phyloP scores from a whole-genome alignment of 2,113 vertebrate genomes.

The Crypturellus undulatus region DNA sequence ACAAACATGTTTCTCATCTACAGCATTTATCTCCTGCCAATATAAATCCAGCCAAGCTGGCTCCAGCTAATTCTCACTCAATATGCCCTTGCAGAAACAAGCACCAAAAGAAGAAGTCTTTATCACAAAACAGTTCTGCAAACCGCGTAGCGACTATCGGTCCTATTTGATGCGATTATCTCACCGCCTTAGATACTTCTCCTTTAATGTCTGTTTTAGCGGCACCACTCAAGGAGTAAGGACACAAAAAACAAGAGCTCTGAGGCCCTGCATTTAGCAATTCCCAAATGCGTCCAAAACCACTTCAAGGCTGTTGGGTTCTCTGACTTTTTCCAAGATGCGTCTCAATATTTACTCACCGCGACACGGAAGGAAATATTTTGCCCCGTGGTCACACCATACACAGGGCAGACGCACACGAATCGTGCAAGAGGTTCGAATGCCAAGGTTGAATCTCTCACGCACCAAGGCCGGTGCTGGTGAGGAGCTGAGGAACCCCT shows the following conservation, averaged over 20 bases:
- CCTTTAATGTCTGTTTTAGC: neutral
- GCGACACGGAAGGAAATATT: neutral
- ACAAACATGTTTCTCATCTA: slow-evolving; percentile 44
- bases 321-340: neutral
- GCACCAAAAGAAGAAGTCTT: slow-evolving; percentile 29
- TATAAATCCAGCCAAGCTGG: slow-evolving; percentile 59
- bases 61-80: slow-evolving; percentile 62
- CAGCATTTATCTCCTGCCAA: slow-evolving; percentile 45
- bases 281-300: neutral
- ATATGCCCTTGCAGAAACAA: slow-evolving; percentile 53
- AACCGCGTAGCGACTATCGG: neutral
- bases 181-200: neutral
- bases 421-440: neutral
- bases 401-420: accelerated
- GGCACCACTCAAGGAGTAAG: neutral
- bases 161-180: neutral
- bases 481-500: neutral
- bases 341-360: neutral
- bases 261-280: neutral
- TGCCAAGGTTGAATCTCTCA: neutral
- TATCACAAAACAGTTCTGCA: slow-evolving; percentile 15
- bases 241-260: neutral
- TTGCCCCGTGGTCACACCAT: neutral
- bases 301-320: neutral
- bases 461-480: too few species aligned